Base-by-base conservation (phyloP, 37 sponge, comb jelly and placozoan species). In the Corticium candelabrum region DNA sequence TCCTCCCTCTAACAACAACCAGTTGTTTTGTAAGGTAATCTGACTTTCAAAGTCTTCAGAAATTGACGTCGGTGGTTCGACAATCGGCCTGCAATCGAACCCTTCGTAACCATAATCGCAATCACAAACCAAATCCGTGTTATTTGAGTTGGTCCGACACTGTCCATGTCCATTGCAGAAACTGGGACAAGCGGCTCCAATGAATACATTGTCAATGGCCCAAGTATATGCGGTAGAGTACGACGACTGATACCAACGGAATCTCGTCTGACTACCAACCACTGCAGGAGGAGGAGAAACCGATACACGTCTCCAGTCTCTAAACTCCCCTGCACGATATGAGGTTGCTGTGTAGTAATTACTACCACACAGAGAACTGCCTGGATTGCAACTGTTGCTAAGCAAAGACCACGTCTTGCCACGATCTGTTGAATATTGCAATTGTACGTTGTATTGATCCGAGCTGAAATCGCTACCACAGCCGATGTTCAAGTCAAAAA, bases 181-280 rank as follows among this genome's bases (percentile, higher is more conserved):
- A 15, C 21, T 70, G 35, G 73, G 29, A 70, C 73, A 70, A 32
- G 29, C 73, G 29, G 73, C 7, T 4, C 73, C 73, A 34, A 70
- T 15, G 21, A 35, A 70, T 32, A 70, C 73, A 34, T 70, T 70
- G 36, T 70, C 73, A 34, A 70, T 70, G 21, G 73, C 73, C 73
- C 73, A 70, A 29, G 73, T 70, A 32, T 35, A 29, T 4, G 5
- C 73, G 73, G 35, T 70, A 5, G 73, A 29, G 5, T 29, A 15
- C 5, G 73, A 4, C 62, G 62, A 21, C 31, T 70, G 73, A 34
- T 70, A 70, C 73, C 73, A 70, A 32, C 73, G 73, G 36, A 70
- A 70, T 7, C 73, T 7, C 5, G 73, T 70, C 21, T 4, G 31
- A 4, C 73, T 70, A 15, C 15, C 11, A 50, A 70, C 73, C 35